Evolutionary conservation across 2,113 vertebrate species (phyloP).

Genomic region (Onychostruthus taczanowskii): DNA sequence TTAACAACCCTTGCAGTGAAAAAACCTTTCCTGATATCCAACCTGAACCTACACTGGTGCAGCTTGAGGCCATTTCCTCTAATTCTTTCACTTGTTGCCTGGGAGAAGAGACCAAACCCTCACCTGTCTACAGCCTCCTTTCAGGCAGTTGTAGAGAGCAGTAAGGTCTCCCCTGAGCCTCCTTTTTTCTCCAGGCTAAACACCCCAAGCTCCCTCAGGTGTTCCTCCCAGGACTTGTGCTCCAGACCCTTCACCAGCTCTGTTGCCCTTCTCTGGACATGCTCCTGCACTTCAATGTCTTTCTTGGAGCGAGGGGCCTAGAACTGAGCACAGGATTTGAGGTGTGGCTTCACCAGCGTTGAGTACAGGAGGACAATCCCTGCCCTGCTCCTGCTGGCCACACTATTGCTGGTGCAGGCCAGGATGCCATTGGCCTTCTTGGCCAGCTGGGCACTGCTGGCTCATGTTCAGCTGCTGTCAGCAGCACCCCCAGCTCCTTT

Average conservation of each 20-base stretch:
- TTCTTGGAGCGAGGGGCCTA: rapidly evolving
- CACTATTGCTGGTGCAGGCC: background rate
- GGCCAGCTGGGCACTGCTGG: background rate
- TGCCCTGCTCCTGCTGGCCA: background rate
- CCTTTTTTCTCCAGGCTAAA: background rate
- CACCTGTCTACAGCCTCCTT: background rate
- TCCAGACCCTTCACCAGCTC: background rate
- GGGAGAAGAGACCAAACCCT: background rate
- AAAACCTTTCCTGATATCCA: background rate
- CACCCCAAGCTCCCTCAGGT: background rate
- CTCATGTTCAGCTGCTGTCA: background rate
- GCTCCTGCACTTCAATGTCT: background rate
- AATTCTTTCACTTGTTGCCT: background rate
- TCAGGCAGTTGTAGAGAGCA: background rate
- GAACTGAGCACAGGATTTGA: rapidly evolving
- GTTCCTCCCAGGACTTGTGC: background rate
- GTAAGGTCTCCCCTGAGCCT: background rate
- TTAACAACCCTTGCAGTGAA: background rate
- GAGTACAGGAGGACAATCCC: rapidly evolving
- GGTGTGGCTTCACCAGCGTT: rapidly evolving
- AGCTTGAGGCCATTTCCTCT: background rate
- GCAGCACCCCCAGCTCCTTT: background rate
- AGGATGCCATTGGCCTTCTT: background rate
- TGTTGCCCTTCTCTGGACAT: background rate
- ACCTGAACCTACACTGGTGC: background rate